Evolutionary conservation across 2,888 invertebrate species (phyloP).

Genomic region (Xestobium rufovillosum): DNA sequence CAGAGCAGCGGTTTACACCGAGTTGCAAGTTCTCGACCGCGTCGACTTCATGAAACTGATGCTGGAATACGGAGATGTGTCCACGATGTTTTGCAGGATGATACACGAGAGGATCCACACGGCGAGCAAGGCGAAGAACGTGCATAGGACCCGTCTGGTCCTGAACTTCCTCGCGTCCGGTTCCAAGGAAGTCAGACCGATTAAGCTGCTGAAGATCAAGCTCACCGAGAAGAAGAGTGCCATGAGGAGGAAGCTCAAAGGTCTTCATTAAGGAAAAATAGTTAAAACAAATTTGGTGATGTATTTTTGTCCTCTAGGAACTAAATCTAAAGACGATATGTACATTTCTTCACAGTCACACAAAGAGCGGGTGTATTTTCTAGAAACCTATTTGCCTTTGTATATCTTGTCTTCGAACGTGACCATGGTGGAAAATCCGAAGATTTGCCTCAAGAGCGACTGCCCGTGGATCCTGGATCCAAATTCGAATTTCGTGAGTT

Average conservation of each 20-base stretch:
- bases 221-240: no score
- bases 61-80: neutral
- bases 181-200: neutral
- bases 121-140: neutral
- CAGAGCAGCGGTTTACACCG: slow-evolving; percentile 1
- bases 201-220: neutral
- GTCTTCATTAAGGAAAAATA: no score
- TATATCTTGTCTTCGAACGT: neutral
- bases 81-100: neutral
- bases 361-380: no score
- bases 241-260: neutral
- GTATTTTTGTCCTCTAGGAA: no score
- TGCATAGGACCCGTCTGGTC: neutral
- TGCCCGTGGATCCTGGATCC: slow-evolving; percentile 49
- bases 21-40: neutral
- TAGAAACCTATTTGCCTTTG: no score
- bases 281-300: no score
- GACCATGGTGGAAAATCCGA: neutral
- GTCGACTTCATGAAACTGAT: slow-evolving; percentile 1
- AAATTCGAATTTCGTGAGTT: slow-evolving; percentile 43
- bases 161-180: neutral
- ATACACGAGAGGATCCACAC: neutral
- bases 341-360: no score
- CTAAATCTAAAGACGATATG: no score
- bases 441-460: slow-evolving; percentile 38